Base-by-base conservation (phyloP, 2,888 invertebrate species). In the Melanophora roralis region DNA sequence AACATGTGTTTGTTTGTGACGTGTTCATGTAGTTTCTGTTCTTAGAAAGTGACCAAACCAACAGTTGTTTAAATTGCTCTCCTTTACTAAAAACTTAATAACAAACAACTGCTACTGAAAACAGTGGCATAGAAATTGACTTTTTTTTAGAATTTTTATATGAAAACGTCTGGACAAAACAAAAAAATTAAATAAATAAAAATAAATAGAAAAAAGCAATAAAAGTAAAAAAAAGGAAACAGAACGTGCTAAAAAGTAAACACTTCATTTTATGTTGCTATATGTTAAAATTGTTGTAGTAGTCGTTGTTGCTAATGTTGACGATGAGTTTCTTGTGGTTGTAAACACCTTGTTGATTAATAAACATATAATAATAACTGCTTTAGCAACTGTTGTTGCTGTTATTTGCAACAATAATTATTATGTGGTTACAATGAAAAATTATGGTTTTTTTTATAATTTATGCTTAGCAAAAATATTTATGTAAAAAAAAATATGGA, bases 261-360 rank as follows among this genome's bases (percentile, higher is more conserved):
- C 71, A 79, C 65, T 79, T 62, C 14, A 45, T 23, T 60, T 71
- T 14, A 71, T 71, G 74, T 65, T 69, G 59, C 65, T 74, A 19
- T 6, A 36, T 53, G 53, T 60, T 64, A 27, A 8, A 40, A 32
- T 1, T 47, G 36, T 14, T 36, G 51, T 19, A 51, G 32, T n/a
- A 53, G 16, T 1, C 14, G 14, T 1, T 51, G 51, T 14, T 51
- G 14, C 27, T 53, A n/a, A 1, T 51, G 59, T 12, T 8, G 21
- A 6, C 49, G 43, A 14, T 23, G 71, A 43, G 11, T 51, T 14
- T 64, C 67, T 14, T 62, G 53, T 27, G 27, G 27, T 38, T 67
- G 72, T 78, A 78, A 78, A 73, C 78, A 73, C 78, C 78, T 78
- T 78, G 78, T 73, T 68, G 73, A 19, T 68, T 14, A 38, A 65